These are phyloP conservation scores for Xenopus petersii DNA, from an alignment of 2,797 vertebrate species.

Conservation along the genomic window DNA sequence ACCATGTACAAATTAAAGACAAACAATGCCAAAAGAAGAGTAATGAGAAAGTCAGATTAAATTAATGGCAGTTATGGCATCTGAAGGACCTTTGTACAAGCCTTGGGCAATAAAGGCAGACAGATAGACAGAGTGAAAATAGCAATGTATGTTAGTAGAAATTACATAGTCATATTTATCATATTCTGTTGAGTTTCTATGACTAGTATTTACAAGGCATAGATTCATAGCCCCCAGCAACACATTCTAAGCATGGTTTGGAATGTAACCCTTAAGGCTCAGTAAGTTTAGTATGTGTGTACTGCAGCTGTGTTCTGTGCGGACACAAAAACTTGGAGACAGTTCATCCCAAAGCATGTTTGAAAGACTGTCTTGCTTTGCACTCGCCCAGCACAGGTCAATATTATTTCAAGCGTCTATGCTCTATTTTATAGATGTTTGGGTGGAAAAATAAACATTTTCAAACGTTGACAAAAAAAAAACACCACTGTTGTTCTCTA, in stretches of 20 bases:
- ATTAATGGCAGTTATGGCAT: neutral
- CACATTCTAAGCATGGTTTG: slow-evolving; percentile 17
- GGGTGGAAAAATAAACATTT: no score
- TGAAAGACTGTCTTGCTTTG: no score
- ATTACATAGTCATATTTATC: slow-evolving; percentile 12
- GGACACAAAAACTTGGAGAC: no score
- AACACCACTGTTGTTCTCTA: no score
- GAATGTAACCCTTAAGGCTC: slow-evolving; percentile 34
- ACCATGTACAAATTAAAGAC: no score
- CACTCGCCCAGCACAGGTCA: no score
- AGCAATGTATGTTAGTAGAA: slow-evolving; percentile 4
- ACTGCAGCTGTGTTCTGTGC: slow-evolving; percentile 20
- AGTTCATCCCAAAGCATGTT: no score
- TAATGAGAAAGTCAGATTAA: slow-evolving; percentile 9
- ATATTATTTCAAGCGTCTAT: no score
- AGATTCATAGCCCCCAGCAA: slow-evolving; percentile 23
- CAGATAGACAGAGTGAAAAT: neutral
- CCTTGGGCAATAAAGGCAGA: slow-evolving; percentile 1
- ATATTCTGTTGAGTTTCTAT: slow-evolving; percentile 1
- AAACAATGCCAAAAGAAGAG: no score
- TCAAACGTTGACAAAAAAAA: no score
- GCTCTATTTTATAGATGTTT: no score
- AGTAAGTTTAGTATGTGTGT: slow-evolving; percentile 14
- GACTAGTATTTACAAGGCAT: slow-evolving; percentile 17
- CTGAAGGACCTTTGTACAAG: no score